A percentile compares a stretch with the other conserved stretches of the same genome.
Conservation (phyloP, 2,113 vertebrate species). For the Mystacornis crossleyi region DNA sequence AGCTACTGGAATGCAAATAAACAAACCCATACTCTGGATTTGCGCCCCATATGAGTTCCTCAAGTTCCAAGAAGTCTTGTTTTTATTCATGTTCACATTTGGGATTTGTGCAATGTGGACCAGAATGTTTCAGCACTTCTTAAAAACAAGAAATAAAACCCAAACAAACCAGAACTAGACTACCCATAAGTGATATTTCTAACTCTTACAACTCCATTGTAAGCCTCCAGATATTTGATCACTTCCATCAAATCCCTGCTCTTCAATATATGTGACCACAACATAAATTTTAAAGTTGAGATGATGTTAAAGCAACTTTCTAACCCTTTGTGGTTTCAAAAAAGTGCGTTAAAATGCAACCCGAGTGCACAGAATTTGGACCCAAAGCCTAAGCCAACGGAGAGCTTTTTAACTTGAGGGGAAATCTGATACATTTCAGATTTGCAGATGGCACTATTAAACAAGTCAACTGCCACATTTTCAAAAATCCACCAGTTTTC, state of each 20-base stretch:
- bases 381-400: not conserved
- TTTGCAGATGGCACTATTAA: not conserved
- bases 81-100: constrained; percentile 38
- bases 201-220: not conserved
- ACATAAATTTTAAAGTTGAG: constrained; percentile 45
- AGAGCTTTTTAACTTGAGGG: not conserved
- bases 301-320: constrained; percentile 49
- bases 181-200: not conserved
- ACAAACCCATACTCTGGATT: constrained; percentile 50
- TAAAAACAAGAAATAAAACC: constrained; percentile 48
- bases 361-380: not conserved
- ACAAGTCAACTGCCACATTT: not conserved
- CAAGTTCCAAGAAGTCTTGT: constrained; percentile 62
- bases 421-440: not conserved
- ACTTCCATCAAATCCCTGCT: constrained; percentile 14
- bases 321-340: constrained; percentile 34
- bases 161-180: constrained; percentile 38
- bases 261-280: constrained; percentile 32
- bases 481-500: not conserved
- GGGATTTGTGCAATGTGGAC: constrained; percentile 57
- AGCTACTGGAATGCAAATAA: constrained; percentile 57
- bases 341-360: not conserved
- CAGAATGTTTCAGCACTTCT: constrained; percentile 46
- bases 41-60: constrained; percentile 21
- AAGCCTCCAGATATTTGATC: constrained; percentile 16